Base-by-base conservation (phyloP, 2,113 vertebrate genomes). In the Australoheros scitulus region DNA sequence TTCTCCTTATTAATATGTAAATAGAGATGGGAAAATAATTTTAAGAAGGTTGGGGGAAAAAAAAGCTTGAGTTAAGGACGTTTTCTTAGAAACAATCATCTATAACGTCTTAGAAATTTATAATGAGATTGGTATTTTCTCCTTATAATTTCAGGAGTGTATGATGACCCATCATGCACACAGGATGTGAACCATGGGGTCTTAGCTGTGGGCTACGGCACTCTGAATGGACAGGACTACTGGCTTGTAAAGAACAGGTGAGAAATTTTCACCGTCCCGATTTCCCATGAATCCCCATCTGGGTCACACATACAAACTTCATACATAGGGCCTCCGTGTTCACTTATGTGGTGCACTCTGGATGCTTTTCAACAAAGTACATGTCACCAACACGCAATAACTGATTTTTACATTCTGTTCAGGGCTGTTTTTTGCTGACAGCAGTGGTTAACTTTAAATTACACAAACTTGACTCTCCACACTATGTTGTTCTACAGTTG, bases 221-320 rank as follows among this genome's bases (percentile, higher is more conserved):
- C 89, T 1, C 61, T 95, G 2, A n/a, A 93, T 0, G 95, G 96
- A 8, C 90, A 96, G 57, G 97, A 99, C 17, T 99, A 95, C 29
- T 99, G 98, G 98, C 96, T 99, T 52, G 93, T 99, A 50, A 99
- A 99, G 91, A 99, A 99, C 96, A 99, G 98, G 98, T 98, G 93
- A 85, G 83, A 61, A 20, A 0, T 4, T 34, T 38, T 24, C 6
- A 36, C 57, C 26, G 17, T 10, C n/a, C 7, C 11, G 1, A 22
- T 43, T 65, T 65, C 11, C 41, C 36, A 1, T 17, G 36, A 65
- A 43, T 43, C 13, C 14, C 43, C 43, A 15, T 47, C 63, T 18
- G 22, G 7, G 7, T 18, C 17, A 2, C 20, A 41, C n/a, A 64
- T 15, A 41, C 20, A 41, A 64, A 41, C 34, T 38, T 63, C 0